These are phyloP conservation scores for Rhinoderma darwinii DNA, from an alignment of 2,113 vertebrate species.

Conservation along the genomic window DNA sequence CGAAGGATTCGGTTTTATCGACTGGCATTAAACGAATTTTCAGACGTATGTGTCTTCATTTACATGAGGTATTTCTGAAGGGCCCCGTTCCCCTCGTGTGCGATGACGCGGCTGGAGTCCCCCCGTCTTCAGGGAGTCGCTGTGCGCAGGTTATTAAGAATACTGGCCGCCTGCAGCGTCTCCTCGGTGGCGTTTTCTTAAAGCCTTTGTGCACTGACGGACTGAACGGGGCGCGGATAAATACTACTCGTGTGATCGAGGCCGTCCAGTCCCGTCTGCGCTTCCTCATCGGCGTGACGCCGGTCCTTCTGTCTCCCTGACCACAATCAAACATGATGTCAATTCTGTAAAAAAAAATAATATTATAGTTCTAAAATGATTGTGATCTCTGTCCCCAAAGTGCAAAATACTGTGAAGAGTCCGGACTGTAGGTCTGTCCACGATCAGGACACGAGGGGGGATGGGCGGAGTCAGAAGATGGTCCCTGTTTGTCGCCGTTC, in stretches of 20 bases:
- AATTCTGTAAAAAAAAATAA: not conserved
- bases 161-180: not conserved
- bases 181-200: not conserved
- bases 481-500: not conserved
- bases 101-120: not conserved
- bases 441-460: not conserved
- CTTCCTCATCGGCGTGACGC: not conserved
- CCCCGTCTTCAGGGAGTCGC: not conserved
- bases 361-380: not conserved
- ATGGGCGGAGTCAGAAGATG: not conserved
- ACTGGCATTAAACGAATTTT: not conserved
- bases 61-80: not conserved
- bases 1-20: not conserved
- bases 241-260: not conserved
- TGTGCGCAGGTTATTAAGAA: not conserved
- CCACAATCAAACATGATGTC: not conserved
- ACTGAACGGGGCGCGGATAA: not conserved
- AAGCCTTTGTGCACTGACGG: not conserved
- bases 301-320: no score
- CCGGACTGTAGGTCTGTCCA: not conserved
- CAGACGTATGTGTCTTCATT: not conserved
- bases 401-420: constrained; percentile 29
- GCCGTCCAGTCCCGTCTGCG: not conserved
- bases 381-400: not conserved
- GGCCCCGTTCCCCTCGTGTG: not conserved